These are phyloP conservation scores for Diarsia dahlii DNA, from an alignment of 2,888 invertebrate species.

Conservation along the genomic window DNA sequence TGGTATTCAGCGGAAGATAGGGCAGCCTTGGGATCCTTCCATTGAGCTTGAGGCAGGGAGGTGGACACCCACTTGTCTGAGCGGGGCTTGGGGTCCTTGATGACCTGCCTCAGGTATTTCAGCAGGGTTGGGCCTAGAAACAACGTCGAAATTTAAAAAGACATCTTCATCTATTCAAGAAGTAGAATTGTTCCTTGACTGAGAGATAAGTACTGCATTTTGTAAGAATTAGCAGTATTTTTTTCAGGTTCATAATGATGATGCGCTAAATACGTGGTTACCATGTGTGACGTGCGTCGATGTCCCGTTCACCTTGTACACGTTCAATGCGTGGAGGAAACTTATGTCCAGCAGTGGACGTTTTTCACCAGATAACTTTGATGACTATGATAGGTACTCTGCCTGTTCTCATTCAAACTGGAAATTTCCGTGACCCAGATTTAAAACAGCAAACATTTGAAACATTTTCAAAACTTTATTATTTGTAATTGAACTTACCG, in stretches of 20 bases:
- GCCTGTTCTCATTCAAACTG: neutral
- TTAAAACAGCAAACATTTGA: conserved; percentile 12
- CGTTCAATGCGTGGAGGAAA: neutral
- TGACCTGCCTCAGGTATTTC: conserved; percentile 92
- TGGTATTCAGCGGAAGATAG: conserved; percentile 96
- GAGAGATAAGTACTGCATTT: too few relatives aligned
- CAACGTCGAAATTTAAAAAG: neutral
- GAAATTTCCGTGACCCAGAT: conserved; percentile 9
- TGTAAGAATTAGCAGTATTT: too few relatives aligned
- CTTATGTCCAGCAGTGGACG: neutral
- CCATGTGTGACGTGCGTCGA: too few relatives aligned
- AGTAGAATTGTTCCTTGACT: too few relatives aligned
- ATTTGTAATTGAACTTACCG: conserved; percentile 40
- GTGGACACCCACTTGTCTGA: conserved; percentile 96
- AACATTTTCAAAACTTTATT: conserved; percentile 14
- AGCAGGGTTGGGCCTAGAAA: conserved; percentile 92
- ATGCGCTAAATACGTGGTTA: too few relatives aligned
- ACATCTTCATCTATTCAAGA: too few relatives aligned
- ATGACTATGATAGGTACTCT: neutral
- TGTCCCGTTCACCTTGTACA: too few relatives aligned
- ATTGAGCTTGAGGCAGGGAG: conserved; percentile 93
- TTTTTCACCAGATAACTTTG: neutral
- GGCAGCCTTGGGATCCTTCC: conserved; percentile 92
- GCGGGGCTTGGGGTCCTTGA: conserved; percentile 92
- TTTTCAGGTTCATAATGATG: too few relatives aligned